Percentiles rank a stretch among this genome's conserved stretches.
phyloP scores from a whole-genome alignment of 2,888 invertebrate species.

The Eupsilia transversa region DNA sequence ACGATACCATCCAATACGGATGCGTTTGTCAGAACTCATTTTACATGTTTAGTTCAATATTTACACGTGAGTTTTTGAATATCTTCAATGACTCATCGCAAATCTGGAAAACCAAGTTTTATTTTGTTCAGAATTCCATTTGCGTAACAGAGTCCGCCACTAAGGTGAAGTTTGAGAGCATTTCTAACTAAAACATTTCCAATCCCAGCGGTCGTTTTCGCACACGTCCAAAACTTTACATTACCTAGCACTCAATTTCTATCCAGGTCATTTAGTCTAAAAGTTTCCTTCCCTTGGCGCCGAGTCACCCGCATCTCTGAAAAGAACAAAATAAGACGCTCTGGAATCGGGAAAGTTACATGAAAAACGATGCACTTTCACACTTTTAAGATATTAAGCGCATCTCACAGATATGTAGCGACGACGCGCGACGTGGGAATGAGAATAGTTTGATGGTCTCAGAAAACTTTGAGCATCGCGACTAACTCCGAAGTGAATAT shows the following conservation, averaged over 20 bases:
- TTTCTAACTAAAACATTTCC: constrained; percentile 60
- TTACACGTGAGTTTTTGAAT: constrained; percentile 34
- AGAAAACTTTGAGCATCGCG: constrained; percentile 76
- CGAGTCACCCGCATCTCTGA: constrained; percentile 66
- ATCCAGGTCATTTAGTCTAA: constrained; percentile 83
- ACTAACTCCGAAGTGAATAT: constrained; percentile 70
- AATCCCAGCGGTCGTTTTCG: constrained; percentile 65
- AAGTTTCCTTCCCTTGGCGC: constrained; percentile 81
- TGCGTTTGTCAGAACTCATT: constrained; percentile 58
- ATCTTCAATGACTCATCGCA: constrained; percentile 27
- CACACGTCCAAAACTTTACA: constrained; percentile 68
- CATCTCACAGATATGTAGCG: constrained; percentile 74
- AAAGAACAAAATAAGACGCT: constrained; percentile 76
- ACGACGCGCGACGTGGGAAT: constrained; percentile 76
- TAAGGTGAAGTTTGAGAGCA: constrained; percentile 50
- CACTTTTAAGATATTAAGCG: constrained; percentile 75
- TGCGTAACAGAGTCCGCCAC: constrained; percentile 25
- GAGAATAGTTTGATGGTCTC: constrained; percentile 80
- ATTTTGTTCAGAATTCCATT: constrained; percentile 36
- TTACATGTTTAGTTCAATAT: constrained; percentile 36
- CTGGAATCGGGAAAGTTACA: constrained; percentile 78
- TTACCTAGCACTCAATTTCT: constrained; percentile 77
- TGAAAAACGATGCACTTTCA: constrained; percentile 81
- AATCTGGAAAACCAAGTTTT: constrained; percentile 10
- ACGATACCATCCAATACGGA: constrained; percentile 68